phyloP scores from a whole-genome alignment of 2,888 invertebrate species.

The Agonopterix arenella region DNA sequence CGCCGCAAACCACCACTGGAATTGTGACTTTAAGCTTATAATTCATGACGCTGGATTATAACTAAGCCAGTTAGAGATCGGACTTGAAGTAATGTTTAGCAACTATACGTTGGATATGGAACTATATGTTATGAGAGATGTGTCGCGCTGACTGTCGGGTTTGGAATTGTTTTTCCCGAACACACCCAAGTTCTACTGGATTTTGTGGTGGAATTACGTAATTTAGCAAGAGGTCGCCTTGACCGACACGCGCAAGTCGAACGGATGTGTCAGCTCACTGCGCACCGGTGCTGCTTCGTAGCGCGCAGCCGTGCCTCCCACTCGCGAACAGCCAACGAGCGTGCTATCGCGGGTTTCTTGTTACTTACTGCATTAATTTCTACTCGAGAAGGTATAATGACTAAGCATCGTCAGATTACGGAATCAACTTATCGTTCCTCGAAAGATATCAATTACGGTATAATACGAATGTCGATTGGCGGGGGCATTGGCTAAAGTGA shows the following conservation, averaged over 20 bases:
- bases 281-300: conserved; percentile 58
- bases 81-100: conserved; percentile 24
- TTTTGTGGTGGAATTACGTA: conserved; percentile 70
- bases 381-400: conserved; percentile 40
- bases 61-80: conserved; percentile 26
- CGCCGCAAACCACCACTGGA: conserved; percentile 71
- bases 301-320: conserved; percentile 68
- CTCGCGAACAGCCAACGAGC: conserved; percentile 51
- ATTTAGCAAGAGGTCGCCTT: conserved; percentile 71
- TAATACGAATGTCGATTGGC: too few species aligned
- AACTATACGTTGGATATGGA: conserved; percentile 27
- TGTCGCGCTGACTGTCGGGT: conserved; percentile 46
- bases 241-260: conserved; percentile 72
- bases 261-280: conserved; percentile 72
- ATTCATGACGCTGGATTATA: conserved; percentile 52
- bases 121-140: conserved; percentile 34
- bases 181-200: conserved; percentile 66
- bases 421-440: conserved; percentile 44
- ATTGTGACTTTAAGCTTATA: conserved; percentile 70
- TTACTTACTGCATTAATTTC: conserved; percentile 63
- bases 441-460: conserved; percentile 31
- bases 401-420: conserved; percentile 60
- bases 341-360: conserved; percentile 67
- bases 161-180: conserved; percentile 51
- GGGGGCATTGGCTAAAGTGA: too few species aligned